phyloP scores from a whole-genome alignment of 2,797 vertebrate genomes.

The Gephyroberyx darwinii region DNA sequence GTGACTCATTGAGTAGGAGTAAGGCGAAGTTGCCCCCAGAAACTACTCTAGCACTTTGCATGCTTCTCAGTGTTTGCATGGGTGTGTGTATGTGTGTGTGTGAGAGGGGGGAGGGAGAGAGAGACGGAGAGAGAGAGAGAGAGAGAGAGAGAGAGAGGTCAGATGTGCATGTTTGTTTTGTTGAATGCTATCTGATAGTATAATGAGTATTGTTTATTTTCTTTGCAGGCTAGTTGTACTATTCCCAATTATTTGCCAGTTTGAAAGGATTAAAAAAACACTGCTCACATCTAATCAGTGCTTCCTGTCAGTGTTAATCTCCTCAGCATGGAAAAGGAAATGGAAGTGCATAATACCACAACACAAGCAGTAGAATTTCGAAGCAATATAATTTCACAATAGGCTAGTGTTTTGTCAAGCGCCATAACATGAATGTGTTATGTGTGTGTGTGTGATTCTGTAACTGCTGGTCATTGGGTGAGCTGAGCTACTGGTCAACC shows the following conservation, averaged over 20 bases:
- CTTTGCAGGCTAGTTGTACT: not conserved
- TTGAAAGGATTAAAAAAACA: conserved; percentile 37
- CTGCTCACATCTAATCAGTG: conserved; percentile 37
- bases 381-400: conserved; percentile 23
- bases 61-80: not conserved
- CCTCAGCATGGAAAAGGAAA: conserved; percentile 29
- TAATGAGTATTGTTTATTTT: not conserved
- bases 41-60: conserved; percentile 9
- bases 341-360: conserved; percentile 15
- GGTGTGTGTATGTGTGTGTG: not conserved
- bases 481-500: conserved; percentile 5
- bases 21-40: conserved; percentile 43
- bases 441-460: no score
- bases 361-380: conserved; percentile 20
- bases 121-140: not conserved
- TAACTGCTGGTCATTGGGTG: conserved; percentile 8
- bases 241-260: conserved; percentile 34
- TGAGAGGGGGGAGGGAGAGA: not conserved
- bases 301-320: conserved; percentile 44
- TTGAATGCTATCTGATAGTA: not conserved
- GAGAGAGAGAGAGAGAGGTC: not conserved
- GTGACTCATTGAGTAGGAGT: conserved; percentile 54
- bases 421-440: conserved; percentile 4
- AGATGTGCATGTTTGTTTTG: not conserved
- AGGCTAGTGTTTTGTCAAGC: conserved; percentile 25